Percentiles rank a stretch among this genome's conserved stretches.
Evolutionary conservation across 2,888 invertebrate genomes (phyloP).

Genomic region (Nephrotoma guestfalica): DNA sequence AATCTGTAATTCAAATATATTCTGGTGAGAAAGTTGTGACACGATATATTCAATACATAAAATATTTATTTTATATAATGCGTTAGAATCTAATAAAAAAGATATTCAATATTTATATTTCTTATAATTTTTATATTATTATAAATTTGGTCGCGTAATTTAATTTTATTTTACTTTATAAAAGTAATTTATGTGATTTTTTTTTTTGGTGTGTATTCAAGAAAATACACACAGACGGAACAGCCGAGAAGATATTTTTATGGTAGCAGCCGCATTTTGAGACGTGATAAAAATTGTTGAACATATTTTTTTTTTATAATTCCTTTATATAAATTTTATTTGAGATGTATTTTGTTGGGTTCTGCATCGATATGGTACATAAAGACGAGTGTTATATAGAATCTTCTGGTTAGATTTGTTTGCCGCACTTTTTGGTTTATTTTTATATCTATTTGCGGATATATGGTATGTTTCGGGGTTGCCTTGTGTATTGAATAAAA

Average conservation of each 20-base stretch:
- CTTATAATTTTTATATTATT: neutral
- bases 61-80: neutral
- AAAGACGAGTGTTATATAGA: neutral
- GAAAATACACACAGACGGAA: neutral
- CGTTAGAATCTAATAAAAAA: neutral
- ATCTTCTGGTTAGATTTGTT: neutral
- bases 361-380: neutral
- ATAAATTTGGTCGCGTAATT: neutral
- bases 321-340: neutral
- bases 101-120: neutral
- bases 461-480: neutral
- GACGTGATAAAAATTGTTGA: neutral
- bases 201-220: neutral
- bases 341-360: neutral
- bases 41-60: neutral
- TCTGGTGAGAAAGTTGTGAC: neutral
- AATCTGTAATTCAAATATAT: neutral
- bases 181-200: neutral
- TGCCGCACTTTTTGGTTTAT: neutral
- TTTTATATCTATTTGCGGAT: neutral
- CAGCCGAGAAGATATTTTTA: neutral
- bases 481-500: neutral
- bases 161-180: neutral
- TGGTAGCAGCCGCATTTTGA: neutral
- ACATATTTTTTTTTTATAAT: neutral